A percentile compares a stretch with the other conserved stretches of the same genome.
phyloP scores from a whole-genome alignment of 2,888 invertebrate genomes.

The Xylota segnis region DNA sequence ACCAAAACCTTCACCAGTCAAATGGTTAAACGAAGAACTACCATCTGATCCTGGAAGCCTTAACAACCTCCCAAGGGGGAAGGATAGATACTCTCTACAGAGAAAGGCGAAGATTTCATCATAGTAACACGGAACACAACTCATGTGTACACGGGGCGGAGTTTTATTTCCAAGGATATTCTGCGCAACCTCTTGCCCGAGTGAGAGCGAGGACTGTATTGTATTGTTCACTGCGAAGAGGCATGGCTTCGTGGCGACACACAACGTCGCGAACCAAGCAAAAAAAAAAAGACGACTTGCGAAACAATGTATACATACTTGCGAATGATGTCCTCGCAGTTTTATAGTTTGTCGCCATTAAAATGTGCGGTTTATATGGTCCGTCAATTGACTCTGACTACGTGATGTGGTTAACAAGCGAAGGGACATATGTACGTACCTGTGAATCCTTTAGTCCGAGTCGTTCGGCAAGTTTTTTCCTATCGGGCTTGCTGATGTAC shows the following conservation, averaged over 20 bases:
- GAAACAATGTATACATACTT: neutral
- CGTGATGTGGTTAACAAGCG: slow-evolving; percentile 61
- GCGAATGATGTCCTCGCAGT: slow-evolving; percentile 12
- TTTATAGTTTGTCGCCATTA: slow-evolving; percentile 55
- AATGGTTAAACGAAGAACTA: slow-evolving; percentile 39
- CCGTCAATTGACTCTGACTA: slow-evolving; percentile 68
- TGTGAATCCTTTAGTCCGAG: slow-evolving; percentile 98
- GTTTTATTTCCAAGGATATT: slow-evolving; percentile 77
- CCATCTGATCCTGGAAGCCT: slow-evolving; percentile 27
- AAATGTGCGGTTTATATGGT: slow-evolving; percentile 46
- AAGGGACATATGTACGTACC: slow-evolving; percentile 87
- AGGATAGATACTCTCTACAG: slow-evolving; percentile 1
- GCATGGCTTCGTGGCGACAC: slow-evolving; percentile 55
- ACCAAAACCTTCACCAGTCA: slow-evolving; percentile 37
- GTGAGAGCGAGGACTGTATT: slow-evolving; percentile 61
- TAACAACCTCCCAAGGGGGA: neutral
- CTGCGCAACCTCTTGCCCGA: slow-evolving; percentile 77
- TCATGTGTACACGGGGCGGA: slow-evolving; percentile 75
- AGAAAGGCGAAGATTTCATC: slow-evolving; percentile 44
- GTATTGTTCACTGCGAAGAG: slow-evolving; percentile 47
- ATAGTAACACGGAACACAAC: slow-evolving; percentile 28
- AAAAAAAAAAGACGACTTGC: slow-evolving; percentile 51
- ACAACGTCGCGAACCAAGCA: slow-evolving; percentile 39
- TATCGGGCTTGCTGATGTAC: slow-evolving; percentile 99
- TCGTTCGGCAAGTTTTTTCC: slow-evolving; percentile 98